phyloP scores from a whole-genome alignment of 2,113 vertebrate species.

The Cephalophus harveyi region DNA sequence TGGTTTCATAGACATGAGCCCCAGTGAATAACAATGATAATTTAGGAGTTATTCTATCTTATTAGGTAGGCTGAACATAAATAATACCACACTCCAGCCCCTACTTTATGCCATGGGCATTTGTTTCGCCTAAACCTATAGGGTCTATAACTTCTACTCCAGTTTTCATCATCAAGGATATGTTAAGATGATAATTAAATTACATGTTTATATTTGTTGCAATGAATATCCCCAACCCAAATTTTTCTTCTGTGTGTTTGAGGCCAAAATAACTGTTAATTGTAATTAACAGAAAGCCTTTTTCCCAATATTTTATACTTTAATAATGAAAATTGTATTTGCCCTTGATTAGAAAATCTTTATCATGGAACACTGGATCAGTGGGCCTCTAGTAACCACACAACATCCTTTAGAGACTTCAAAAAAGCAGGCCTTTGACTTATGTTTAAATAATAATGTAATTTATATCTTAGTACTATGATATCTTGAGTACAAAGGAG shows the following conservation, averaged over 20 bases:
- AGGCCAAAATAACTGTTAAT: not conserved
- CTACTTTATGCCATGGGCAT: not conserved
- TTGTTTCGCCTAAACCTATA: not conserved
- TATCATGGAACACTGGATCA: not conserved
- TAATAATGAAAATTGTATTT: not conserved
- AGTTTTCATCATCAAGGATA: not conserved
- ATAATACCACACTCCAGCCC: not conserved
- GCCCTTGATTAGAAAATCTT: not conserved
- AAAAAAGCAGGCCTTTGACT: not conserved
- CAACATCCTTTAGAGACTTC: not conserved
- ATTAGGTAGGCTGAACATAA: not conserved
- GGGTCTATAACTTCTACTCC: not conserved
- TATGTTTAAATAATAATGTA: not conserved
- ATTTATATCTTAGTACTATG: not conserved
- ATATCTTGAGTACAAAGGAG: not conserved
- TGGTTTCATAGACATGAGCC: not conserved
- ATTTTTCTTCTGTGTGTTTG: not conserved
- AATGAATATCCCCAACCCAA: not conserved
- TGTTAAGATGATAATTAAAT: not conserved
- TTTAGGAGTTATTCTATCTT: not conserved
- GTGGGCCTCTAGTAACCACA: rapidly evolving
- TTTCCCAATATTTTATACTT: not conserved
- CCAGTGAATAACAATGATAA: not conserved
- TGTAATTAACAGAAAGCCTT: not conserved
- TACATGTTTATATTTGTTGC: not conserved